Percentiles rank a stretch among this genome's conserved stretches.
Conservation (phyloP, 2,113 vertebrate genomes). For the Todiramphus saurophagus region DNA sequence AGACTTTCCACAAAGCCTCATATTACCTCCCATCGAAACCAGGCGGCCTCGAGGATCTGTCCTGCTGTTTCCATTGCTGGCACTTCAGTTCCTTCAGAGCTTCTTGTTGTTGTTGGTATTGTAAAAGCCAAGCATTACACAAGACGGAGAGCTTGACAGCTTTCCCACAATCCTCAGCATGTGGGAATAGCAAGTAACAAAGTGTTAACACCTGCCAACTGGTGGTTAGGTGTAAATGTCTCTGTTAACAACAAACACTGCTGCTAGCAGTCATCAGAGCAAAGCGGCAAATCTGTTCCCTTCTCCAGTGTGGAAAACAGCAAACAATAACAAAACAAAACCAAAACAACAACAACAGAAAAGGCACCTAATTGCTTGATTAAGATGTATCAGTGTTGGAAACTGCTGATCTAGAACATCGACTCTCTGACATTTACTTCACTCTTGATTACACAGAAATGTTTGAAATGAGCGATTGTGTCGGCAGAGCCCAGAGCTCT, state of each 20-base stretch:
- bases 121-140: conserved; percentile 72
- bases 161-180: conserved; percentile 96
- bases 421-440: conserved; percentile 74
- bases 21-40: background rate
- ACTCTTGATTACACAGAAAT: conserved; percentile 72
- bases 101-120: conserved; percentile 62
- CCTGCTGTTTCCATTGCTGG: conserved; percentile 32
- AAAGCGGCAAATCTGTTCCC: conserved; percentile 84
- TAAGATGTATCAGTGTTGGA: conserved; percentile 77
- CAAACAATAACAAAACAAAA: conserved; percentile 33
- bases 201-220: conserved; percentile 97
- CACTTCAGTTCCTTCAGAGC: background rate
- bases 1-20: background rate
- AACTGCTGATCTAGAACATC: conserved; percentile 79
- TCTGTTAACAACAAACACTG: conserved; percentile 93
- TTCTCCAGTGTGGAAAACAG: conserved; percentile 72
- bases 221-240: conserved; percentile 97
- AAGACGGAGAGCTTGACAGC: conserved; percentile 92
- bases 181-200: conserved; percentile 90
- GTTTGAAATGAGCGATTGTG: conserved; percentile 24
- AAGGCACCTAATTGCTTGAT: conserved; percentile 81
- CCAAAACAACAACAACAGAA: background rate
- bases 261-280: conserved; percentile 86
- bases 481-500: background rate
- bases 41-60: background rate